Evolutionary conservation across 2,888 invertebrate species (phyloP).

Genomic region (Alentia gelatinosa): DNA sequence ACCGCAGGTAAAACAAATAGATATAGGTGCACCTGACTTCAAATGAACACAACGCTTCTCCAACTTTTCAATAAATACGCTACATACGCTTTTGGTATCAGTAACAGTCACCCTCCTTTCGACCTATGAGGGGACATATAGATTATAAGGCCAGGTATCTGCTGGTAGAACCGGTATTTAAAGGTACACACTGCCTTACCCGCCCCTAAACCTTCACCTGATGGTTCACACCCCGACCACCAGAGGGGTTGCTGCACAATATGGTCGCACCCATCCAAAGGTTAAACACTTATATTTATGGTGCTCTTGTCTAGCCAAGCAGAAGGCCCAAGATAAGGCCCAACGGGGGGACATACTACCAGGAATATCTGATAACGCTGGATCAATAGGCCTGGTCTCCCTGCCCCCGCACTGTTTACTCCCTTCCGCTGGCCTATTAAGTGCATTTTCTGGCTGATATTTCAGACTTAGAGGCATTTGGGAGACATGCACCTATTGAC

Average conservation of each 20-base stretch:
- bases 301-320: background rate
- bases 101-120: too few relatives aligned
- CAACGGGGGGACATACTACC: background rate
- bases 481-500: background rate
- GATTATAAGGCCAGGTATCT: too few relatives aligned
- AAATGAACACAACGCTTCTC: too few relatives aligned
- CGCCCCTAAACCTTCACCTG: too few relatives aligned
- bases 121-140: too few relatives aligned
- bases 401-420: background rate
- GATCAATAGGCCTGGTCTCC: background rate
- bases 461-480: background rate
- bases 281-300: background rate
- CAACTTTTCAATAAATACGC: too few relatives aligned
- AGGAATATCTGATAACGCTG: conserved; percentile 12
- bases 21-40: too few relatives aligned
- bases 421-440: background rate
- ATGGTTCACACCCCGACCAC: too few relatives aligned
- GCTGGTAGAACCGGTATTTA: too few relatives aligned
- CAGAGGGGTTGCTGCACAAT: background rate
- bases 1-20: too few relatives aligned
- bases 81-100: too few relatives aligned
- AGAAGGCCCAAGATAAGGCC: conserved; percentile 8
- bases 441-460: background rate
- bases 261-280: background rate
- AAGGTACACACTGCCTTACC: too few relatives aligned